Evolutionary conservation across 2,797 vertebrate genomes (phyloP).

Genomic region (Sebastes alutus): DNA sequence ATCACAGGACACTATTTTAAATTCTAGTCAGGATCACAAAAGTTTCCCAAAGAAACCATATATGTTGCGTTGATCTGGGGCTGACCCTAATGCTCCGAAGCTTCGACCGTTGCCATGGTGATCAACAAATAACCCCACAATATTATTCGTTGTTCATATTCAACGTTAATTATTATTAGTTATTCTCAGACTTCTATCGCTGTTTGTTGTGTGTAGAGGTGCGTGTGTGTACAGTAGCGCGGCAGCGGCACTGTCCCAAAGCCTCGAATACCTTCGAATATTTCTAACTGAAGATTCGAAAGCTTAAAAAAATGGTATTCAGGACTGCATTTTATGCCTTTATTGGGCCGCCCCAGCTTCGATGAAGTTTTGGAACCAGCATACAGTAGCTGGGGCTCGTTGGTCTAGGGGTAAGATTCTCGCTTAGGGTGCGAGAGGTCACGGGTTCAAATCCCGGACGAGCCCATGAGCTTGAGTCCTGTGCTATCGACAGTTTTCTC

Average conservation of each 20-base stretch:
- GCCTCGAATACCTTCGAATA: accelerated
- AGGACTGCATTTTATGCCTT: no score
- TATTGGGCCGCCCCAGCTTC: neutral
- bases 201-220: no score
- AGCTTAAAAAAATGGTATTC: no score
- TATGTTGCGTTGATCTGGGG: neutral
- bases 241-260: no score
- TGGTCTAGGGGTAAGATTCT: conserved; percentile 90
- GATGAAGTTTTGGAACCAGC: neutral
- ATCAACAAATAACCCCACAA: no score
- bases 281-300: no score
- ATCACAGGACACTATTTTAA: neutral
- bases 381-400: conserved; percentile 70
- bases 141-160: no score
- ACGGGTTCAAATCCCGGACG: conserved; percentile 88
- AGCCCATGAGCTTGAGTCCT: conserved; percentile 61
- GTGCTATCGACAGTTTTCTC: no score
- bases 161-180: no score
- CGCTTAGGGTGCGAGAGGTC: conserved; percentile 88
- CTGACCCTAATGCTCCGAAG: no score
- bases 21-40: neutral
- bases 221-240: no score
- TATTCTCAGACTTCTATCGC: accelerated
- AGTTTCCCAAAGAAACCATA: neutral
- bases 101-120: no score